phyloP scores from a whole-genome alignment of 2,113 vertebrate genomes.

The Morone chrysops region DNA sequence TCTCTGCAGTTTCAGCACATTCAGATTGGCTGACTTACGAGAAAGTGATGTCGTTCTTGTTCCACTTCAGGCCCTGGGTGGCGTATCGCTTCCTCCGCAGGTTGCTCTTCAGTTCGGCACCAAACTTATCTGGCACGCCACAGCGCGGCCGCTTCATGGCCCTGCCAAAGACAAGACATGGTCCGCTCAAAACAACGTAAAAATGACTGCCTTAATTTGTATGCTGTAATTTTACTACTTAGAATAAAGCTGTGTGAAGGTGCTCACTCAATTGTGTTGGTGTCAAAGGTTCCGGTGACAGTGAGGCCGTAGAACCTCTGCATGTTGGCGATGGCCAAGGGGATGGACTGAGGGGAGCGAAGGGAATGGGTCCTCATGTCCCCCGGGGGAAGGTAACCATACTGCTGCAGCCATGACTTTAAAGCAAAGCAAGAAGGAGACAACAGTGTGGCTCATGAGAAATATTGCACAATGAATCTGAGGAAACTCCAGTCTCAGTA shows the following conservation, averaged over 20 bases:
- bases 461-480: background rate
- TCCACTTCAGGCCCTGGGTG: conserved; percentile 92
- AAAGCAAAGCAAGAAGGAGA: conserved; percentile 12
- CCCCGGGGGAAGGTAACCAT: conserved; percentile 94
- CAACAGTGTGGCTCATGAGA: conserved; percentile 24
- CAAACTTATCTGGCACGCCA: conserved; percentile 94
- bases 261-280: conserved; percentile 86
- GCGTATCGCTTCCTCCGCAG: conserved; percentile 92
- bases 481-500: conserved; percentile 11
- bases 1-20: background rate
- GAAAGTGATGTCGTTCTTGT: conserved; percentile 89
- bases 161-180: conserved; percentile 74
- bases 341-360: conserved; percentile 89
- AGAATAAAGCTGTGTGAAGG: conserved; percentile 1
- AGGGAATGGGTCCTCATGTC: conserved; percentile 90
- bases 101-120: conserved; percentile 91
- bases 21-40: conserved; percentile 84
- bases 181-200: conserved; percentile 1
- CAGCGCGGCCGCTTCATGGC: conserved; percentile 91
- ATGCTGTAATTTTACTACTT: background rate
- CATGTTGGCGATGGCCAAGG: conserved; percentile 91
- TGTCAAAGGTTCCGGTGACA: conserved; percentile 86
- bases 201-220: background rate
- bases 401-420: conserved; percentile 94
- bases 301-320: conserved; percentile 92